Conservation (phyloP, 2,113 vertebrate species). For the Phodopus roborovskii region DNA sequence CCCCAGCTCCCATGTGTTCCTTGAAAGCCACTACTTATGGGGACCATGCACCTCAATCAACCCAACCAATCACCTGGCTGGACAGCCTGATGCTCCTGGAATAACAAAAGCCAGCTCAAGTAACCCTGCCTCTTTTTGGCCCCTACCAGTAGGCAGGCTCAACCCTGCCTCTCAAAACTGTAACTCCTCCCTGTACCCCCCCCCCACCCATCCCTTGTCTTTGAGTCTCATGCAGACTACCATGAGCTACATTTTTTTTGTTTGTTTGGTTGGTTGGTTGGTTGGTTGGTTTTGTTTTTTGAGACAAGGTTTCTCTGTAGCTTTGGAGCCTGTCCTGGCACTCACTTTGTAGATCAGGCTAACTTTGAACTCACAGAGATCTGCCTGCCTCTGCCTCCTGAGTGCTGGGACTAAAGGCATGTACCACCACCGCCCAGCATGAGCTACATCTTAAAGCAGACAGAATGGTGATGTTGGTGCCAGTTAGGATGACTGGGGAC, state of each 20-base stretch:
- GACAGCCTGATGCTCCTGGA: not conserved
- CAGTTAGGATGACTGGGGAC: not conserved
- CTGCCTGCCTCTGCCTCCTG: too few relatives aligned
- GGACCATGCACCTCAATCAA: not conserved
- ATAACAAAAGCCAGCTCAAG: not conserved
- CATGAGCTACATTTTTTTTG: too few relatives aligned
- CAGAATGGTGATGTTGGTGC: not conserved
- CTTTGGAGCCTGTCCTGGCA: too few relatives aligned
- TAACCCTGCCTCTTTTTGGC: not conserved
- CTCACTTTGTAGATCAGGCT: too few relatives aligned
- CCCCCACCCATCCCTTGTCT: not conserved
- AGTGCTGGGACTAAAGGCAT: too few relatives aligned
- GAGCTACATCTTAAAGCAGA: not conserved
- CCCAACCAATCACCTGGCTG: not conserved
- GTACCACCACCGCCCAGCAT: too few relatives aligned
- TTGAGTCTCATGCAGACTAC: too few relatives aligned
- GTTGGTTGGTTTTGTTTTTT: too few relatives aligned
- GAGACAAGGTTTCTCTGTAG: too few relatives aligned
- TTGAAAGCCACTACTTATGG: not conserved
- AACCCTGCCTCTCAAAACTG: not conserved
- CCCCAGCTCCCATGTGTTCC: not conserved
- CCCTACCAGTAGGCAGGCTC: not conserved
- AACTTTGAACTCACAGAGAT: too few relatives aligned
- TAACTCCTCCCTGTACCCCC: not conserved
- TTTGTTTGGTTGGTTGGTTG: too few relatives aligned